Evolutionary conservation across 2,888 invertebrate species (phyloP), one percentile per base, ranked within the genome.

Genomic region (Merodon equestris): DNA sequence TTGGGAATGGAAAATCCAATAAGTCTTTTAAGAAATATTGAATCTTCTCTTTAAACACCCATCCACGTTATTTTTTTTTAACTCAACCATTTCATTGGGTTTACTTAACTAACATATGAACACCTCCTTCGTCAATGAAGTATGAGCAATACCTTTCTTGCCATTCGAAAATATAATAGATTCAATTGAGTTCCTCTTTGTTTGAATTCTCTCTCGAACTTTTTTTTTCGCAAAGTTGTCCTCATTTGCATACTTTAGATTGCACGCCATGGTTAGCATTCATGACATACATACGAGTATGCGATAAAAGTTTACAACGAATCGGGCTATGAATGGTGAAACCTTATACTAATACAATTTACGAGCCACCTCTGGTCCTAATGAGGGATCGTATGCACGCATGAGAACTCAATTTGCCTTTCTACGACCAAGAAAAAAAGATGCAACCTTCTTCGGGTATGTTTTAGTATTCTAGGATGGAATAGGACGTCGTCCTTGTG

Each of bases 281-380:
- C 48, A 19, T 12, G 19, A 13, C 27, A 48, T 2, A 4, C 27
- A 42, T 14, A 13, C 42, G 42, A 1, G n/a, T 27, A 17, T 14
- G 15, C 4, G 48, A 48, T 48, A 19, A 18, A 48, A 48, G 19
- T 48, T 48, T 48, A 48, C 48, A 48, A 18, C 48, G 19, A 1
- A 18, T 12, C 12, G 19, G 12, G 19, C 10, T 9, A 42, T 45
- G 45, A 17, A 14, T n/a, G 48, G 48, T 12, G 27, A 48, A 19
- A 48, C 48, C 48, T 19, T 48, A 19, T 48, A n/a, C 48, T 48
- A 48, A 48, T 48, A 19, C 18, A 48, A 48, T 48, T 48, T 48
- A 48, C 27, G 27, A 27, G 7, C 27, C 2, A 48, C 48, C 48
- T 48, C 19, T 18, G 48, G 27, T 19, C 19, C 48, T 48, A 48